phyloP scores from a whole-genome alignment of 37 sponge, comb jelly and placozoan genomes.

The Axinella damicornis region DNA sequence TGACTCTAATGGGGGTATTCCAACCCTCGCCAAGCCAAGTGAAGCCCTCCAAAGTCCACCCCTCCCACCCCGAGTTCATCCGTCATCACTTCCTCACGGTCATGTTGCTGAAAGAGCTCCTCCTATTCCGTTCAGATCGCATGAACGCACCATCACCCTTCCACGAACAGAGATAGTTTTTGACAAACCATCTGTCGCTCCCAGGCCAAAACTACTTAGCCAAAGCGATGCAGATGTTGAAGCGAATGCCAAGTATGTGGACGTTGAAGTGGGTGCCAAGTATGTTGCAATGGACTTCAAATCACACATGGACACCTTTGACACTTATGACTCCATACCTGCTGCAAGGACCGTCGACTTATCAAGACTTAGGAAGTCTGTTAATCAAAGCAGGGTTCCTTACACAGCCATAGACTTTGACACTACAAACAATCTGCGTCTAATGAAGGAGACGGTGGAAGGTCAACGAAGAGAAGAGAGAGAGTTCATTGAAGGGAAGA shows the following conservation, averaged over 20 bases:
- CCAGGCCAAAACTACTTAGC: conserved; percentile 27
- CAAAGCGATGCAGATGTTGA: not conserved
- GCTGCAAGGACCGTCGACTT: too few relatives aligned
- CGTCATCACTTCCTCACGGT: not conserved
- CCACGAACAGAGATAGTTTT: conserved; percentile 28
- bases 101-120: not conserved
- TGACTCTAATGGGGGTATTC: not conserved
- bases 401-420: conserved; percentile 34
- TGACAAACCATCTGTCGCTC: conserved; percentile 27
- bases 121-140: not conserved
- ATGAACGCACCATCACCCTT: conserved; percentile 10
- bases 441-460: conserved; percentile 12
- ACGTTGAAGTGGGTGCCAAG: not conserved
- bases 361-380: not conserved
- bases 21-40: not conserved
- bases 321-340: not conserved
- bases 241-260: not conserved
- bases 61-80: too few relatives aligned
- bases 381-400: not conserved
- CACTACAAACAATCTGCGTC: not conserved
- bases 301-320: too few relatives aligned
- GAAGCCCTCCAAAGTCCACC: not conserved
- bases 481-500: too few relatives aligned
- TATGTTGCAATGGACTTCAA: too few relatives aligned
- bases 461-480: too few relatives aligned